A percentile compares a stretch with the other conserved stretches of the same genome.
phyloP scores from a whole-genome alignment of 2,797 vertebrate genomes.

The Epinephelus coioides region DNA sequence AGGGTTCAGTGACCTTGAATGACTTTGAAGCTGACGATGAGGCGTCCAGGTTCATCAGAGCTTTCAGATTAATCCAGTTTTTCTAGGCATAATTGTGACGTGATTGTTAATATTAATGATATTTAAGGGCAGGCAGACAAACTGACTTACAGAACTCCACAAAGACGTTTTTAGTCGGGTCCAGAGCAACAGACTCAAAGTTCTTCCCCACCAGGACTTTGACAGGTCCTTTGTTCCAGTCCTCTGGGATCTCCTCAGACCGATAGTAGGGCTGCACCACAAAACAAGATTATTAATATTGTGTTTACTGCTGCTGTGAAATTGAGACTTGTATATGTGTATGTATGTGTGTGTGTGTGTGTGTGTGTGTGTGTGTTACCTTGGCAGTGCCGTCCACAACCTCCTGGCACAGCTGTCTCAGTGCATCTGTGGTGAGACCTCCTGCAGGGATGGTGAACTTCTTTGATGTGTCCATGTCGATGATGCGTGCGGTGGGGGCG shows the following conservation, averaged over 20 bases:
- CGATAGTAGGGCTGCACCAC: slow-evolving; percentile 82
- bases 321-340: neutral
- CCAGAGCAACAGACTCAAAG: slow-evolving; percentile 91
- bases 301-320: slow-evolving; percentile 1
- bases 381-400: slow-evolving; percentile 86
- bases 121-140: neutral
- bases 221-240: slow-evolving; percentile 91
- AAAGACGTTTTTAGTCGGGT: slow-evolving; percentile 93
- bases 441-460: slow-evolving; percentile 82
- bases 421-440: slow-evolving; percentile 62
- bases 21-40: no score
- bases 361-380: slow-evolving; percentile 79
- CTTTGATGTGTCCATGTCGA: slow-evolving; percentile 86
- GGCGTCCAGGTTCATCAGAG: no score
- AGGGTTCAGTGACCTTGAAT: no score
- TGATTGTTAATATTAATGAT: no score
- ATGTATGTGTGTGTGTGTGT: neutral
- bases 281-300: slow-evolving; percentile 9
- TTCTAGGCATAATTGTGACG: no score
- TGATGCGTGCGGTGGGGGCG: slow-evolving; percentile 86
- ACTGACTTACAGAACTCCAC: slow-evolving; percentile 94
- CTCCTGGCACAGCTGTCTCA: slow-evolving; percentile 83
- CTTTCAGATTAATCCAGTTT: no score
- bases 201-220: slow-evolving; percentile 95
- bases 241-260: slow-evolving; percentile 89